Evolutionary conservation across 1,140 invertebrate species (phyloP).

Genomic region (Leucophenga varia): DNA sequence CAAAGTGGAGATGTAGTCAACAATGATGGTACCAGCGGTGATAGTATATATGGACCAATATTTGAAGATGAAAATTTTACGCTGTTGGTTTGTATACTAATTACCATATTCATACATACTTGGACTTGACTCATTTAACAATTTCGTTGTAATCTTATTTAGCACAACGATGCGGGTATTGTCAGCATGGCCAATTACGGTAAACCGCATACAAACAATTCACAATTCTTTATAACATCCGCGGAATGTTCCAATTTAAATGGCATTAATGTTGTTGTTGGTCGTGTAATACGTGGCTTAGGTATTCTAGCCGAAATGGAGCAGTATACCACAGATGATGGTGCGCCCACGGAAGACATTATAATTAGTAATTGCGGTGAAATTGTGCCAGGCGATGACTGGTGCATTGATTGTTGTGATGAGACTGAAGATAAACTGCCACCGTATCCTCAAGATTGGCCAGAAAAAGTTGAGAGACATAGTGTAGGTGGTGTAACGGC

Average conservation of each 20-base stretch:
- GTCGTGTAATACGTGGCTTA: slow-evolving; percentile 73
- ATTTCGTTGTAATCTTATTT: not conserved
- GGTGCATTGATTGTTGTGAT: slow-evolving; percentile 70
- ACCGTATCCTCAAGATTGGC: slow-evolving; percentile 75
- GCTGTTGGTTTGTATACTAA: slow-evolving; percentile 59
- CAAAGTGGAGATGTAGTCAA: slow-evolving; percentile 80
- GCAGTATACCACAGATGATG: slow-evolving; percentile 60
- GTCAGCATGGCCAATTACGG: slow-evolving; percentile 92
- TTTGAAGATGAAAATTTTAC: slow-evolving; percentile 92
- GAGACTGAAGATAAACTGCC: slow-evolving; percentile 69
- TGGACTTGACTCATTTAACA: not conserved
- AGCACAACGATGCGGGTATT: slow-evolving; percentile 66
- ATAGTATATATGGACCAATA: slow-evolving; percentile 87
- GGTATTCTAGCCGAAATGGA: slow-evolving; percentile 69
- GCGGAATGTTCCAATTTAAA: slow-evolving; percentile 83
- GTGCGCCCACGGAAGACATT: slow-evolving; percentile 64
- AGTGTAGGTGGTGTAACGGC: too few species aligned
- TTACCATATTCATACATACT: not conserved
- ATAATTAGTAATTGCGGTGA: slow-evolving; percentile 74
- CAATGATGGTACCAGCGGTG: slow-evolving; percentile 82
- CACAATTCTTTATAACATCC: slow-evolving; percentile 93
- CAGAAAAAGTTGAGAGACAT: slow-evolving; percentile 51
- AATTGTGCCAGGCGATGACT: slow-evolving; percentile 62
- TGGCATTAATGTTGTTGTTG: slow-evolving; percentile 89
- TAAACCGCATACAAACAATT: slow-evolving; percentile 80